Evolutionary conservation across 2,888 invertebrate species (phyloP).

Genomic region (Parelbella ahira): DNA sequence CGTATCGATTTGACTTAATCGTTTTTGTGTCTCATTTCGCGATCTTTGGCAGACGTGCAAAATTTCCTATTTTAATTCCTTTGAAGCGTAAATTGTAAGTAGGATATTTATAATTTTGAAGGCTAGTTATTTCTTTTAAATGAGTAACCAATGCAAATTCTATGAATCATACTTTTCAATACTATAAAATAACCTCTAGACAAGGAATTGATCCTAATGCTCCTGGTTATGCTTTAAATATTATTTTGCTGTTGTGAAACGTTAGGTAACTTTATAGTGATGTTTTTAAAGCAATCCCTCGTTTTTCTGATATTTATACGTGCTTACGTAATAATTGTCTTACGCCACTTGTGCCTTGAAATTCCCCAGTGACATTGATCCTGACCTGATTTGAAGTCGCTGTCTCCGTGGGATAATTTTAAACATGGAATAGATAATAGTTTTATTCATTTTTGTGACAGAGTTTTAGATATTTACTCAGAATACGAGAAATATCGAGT

Average conservation of each 20-base stretch:
- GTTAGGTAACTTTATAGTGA: conserved; percentile 4
- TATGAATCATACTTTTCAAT: conserved; percentile 5
- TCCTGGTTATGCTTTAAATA: not conserved
- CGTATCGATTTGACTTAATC: conserved; percentile 19
- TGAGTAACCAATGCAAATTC: not conserved
- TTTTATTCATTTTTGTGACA: not conserved
- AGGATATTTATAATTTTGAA: not conserved
- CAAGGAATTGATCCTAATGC: conserved; percentile 1
- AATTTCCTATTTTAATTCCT: conserved; percentile 22
- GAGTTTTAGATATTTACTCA: no score
- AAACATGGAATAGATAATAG: not conserved
- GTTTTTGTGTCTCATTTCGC: conserved; percentile 30
- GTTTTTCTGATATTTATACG: conserved; percentile 31
- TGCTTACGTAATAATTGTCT: conserved; percentile 71
- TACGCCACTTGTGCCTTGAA: conserved; percentile 62
- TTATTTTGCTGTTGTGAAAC: not conserved
- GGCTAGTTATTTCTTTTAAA: not conserved
- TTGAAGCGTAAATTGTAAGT: conserved; percentile 24
- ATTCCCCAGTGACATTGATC: conserved; percentile 60
- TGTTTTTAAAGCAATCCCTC: not conserved
- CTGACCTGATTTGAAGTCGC: conserved; percentile 50
- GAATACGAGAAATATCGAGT: no score
- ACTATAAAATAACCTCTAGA: conserved; percentile 12
- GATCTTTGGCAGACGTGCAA: conserved; percentile 28
- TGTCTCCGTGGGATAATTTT: conserved; percentile 21